Conservation (phyloP, 2,113 vertebrate genomes). For the Cyprichromis sp. region DNA sequence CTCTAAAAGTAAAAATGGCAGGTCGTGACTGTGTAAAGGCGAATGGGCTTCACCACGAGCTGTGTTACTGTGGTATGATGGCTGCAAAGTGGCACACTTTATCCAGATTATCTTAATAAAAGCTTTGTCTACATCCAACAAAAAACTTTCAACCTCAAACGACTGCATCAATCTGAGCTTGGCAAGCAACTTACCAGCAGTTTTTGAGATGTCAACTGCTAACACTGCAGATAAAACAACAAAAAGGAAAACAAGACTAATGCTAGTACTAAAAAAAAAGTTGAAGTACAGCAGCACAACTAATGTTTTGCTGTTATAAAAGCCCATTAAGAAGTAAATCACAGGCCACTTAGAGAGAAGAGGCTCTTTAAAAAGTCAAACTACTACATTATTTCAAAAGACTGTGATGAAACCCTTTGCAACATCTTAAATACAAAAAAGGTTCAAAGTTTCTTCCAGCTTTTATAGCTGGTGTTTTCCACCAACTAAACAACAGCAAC, state of each 20-base stretch:
- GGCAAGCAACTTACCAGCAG: constrained; percentile 52
- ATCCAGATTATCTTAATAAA: not conserved
- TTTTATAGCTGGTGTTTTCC: not conserved
- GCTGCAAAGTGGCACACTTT: not conserved
- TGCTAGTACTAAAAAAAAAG: not conserved
- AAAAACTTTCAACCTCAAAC: not conserved
- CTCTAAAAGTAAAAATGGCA: not conserved
- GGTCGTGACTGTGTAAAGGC: not conserved
- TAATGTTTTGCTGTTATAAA: not conserved
- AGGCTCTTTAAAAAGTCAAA: not conserved
- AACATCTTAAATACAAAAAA: not conserved
- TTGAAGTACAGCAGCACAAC: not conserved
- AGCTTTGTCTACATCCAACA: not conserved
- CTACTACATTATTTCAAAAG: not conserved
- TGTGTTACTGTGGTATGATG: not conserved
- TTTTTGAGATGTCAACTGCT: constrained; percentile 50
- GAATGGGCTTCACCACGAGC: not conserved
- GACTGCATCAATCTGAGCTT: not conserved
- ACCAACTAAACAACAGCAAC: not conserved
- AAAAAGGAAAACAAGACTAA: not conserved
- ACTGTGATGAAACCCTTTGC: not conserved
- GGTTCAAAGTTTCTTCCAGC: not conserved
- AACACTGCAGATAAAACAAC: constrained; percentile 38
- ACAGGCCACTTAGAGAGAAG: not conserved
- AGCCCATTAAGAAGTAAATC: not conserved